These are phyloP conservation scores for Diaphora mendica DNA, from an alignment of 2,888 invertebrate species.

Conservation along the genomic window DNA sequence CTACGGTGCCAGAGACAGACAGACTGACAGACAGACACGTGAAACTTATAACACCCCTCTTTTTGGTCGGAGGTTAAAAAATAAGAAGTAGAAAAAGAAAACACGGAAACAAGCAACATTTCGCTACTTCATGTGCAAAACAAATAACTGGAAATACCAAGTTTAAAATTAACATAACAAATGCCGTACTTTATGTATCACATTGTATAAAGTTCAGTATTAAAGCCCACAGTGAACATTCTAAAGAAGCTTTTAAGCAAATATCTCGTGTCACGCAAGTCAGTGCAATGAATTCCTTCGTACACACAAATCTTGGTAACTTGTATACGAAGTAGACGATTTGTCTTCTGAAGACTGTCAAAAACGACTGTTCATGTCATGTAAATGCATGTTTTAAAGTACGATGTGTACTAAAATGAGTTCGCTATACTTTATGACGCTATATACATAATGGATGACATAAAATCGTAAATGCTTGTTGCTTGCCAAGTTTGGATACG, in stretches of 20 bases:
- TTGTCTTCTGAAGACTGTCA: slow-evolving; percentile 66
- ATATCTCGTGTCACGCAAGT: slow-evolving; percentile 39
- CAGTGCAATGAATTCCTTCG: slow-evolving; percentile 45
- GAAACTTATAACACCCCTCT: too few relatives aligned
- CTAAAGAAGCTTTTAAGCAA: slow-evolving; percentile 46
- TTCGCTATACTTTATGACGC: slow-evolving; percentile 29
- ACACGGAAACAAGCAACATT: not conserved
- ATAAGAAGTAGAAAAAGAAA: not conserved
- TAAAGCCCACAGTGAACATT: slow-evolving; percentile 41
- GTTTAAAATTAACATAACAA: not conserved
- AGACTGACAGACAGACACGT: too few relatives aligned
- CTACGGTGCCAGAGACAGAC: too few relatives aligned
- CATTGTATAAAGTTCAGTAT: slow-evolving; percentile 33
- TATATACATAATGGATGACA: slow-evolving; percentile 20
- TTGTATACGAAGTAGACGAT: slow-evolving; percentile 58
- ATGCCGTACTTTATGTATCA: slow-evolving; percentile 27
- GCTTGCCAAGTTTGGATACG: slow-evolving; percentile 13
- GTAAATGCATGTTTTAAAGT: slow-evolving; percentile 52
- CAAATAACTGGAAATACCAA: not conserved
- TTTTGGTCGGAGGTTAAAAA: too few relatives aligned
- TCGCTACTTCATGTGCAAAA: not conserved
- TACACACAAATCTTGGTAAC: slow-evolving; percentile 50
- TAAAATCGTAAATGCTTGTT: slow-evolving; percentile 10
- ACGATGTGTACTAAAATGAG: slow-evolving; percentile 28
- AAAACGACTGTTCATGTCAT: slow-evolving; percentile 58